These are phyloP conservation scores for Tetragonisca angustula DNA, from an alignment of 2,888 invertebrate genomes.

Conservation along the genomic window DNA sequence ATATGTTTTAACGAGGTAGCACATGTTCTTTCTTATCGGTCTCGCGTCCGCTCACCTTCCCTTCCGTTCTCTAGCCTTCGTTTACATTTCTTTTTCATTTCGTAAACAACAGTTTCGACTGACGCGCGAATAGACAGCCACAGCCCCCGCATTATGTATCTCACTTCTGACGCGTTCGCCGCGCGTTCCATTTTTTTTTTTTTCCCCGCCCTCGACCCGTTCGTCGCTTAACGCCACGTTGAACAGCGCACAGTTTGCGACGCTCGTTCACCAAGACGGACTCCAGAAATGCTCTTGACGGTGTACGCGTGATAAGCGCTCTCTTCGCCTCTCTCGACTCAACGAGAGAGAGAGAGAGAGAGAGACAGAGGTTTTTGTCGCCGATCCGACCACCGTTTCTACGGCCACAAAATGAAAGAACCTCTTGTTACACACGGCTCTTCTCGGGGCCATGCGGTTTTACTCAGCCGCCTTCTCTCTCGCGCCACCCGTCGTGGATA, in stretches of 20 bases:
- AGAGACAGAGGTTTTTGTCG: constrained; percentile 29
- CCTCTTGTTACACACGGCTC: constrained; percentile 74
- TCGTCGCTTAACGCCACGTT: background rate
- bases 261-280: constrained; percentile 15
- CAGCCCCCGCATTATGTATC: background rate
- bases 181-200: constrained; percentile 8
- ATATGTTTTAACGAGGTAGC: constrained; percentile 54
- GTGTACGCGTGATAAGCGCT: constrained; percentile 30
- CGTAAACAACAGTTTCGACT: constrained; percentile 33
- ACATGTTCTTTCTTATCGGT: constrained; percentile 53
- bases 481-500: background rate
- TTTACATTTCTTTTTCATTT: constrained; percentile 43
- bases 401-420: constrained; percentile 77
- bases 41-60: constrained; percentile 21
- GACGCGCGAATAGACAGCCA: background rate
- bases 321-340: constrained; percentile 19
- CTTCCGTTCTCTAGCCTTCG: constrained; percentile 20
- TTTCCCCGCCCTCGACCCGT: background rate
- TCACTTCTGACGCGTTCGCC: constrained; percentile 10
- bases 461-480: constrained; percentile 24
- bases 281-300: constrained; percentile 30
- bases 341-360: background rate
- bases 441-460: constrained; percentile 52
- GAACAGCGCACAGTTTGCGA: background rate
- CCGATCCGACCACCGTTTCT: constrained; percentile 27